phyloP scores from a whole-genome alignment of 2,797 vertebrate genomes.

The Premnoplex brunnescens region DNA sequence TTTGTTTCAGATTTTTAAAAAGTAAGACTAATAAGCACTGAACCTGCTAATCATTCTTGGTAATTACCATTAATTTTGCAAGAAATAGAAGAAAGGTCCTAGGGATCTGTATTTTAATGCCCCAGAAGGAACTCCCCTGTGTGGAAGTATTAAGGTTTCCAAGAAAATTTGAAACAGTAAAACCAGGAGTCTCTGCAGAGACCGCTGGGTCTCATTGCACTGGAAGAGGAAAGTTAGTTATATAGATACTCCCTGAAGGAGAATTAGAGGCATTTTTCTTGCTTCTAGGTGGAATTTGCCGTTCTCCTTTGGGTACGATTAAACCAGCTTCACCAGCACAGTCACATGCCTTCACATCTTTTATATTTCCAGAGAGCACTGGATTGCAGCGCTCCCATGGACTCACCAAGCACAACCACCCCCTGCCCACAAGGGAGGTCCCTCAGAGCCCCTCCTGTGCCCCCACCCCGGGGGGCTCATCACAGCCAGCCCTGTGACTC shows the following conservation, averaged over 20 bases:
- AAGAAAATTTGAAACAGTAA: constrained; percentile 6
- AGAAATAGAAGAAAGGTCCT: constrained; percentile 13
- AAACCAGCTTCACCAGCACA: neutral
- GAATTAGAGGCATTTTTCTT: constrained; percentile 39
- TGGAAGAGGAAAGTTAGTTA: constrained; percentile 47
- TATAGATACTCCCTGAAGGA: constrained; percentile 36
- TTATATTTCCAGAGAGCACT: neutral
- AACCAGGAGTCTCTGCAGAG: constrained; percentile 12
- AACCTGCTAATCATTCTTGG: constrained; percentile 73
- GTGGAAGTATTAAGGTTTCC: neutral
- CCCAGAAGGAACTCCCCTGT: constrained; percentile 23
- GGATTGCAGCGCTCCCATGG: neutral
- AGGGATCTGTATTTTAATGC: constrained; percentile 24
- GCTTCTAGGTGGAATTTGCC: constrained; percentile 18
- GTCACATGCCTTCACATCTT: neutral
- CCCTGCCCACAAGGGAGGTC: neutral
- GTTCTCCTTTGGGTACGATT: constrained; percentile 21
- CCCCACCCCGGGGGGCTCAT: neutral
- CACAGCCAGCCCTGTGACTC: neutral
- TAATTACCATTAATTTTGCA: constrained; percentile 74
- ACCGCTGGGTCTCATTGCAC: constrained; percentile 1
- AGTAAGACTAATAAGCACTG: constrained; percentile 71
- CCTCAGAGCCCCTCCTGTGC: fast-evolving
- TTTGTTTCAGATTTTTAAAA: constrained; percentile 84
- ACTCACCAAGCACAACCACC: neutral